Percentiles rank a stretch among this genome's conserved stretches.
Conservation (phyloP, 2,888 invertebrate species). For the Sesia apiformis region DNA sequence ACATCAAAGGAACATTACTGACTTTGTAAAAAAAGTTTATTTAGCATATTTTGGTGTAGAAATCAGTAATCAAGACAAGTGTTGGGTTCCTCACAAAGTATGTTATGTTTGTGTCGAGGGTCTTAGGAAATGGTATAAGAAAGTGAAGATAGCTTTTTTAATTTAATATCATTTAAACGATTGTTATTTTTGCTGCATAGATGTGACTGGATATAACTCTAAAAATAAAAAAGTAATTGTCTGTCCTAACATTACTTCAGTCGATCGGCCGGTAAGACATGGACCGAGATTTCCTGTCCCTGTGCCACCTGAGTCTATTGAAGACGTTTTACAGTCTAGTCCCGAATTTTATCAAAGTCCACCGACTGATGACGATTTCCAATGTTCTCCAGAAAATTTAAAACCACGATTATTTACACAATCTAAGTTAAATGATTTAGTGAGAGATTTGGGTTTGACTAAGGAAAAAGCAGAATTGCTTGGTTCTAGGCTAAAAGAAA, state of each 20-base stretch:
- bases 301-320: not conserved
- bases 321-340: not conserved
- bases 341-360: not conserved
- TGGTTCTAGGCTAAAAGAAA: not conserved
- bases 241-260: not conserved
- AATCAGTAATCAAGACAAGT: too few relatives aligned
- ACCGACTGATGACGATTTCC: not conserved
- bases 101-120: slow-evolving; percentile 2
- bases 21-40: too few relatives aligned
- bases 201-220: slow-evolving; percentile 1
- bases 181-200: slow-evolving; percentile 3
- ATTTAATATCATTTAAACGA: slow-evolving; percentile 1
- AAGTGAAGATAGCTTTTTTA: slow-evolving; percentile 1
- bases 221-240: slow-evolving; percentile 1
- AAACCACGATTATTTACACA: not conserved
- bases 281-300: not conserved
- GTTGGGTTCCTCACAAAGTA: too few relatives aligned
- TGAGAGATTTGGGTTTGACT: slow-evolving; percentile 1
- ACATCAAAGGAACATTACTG: too few relatives aligned
- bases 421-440: slow-evolving; percentile 1
- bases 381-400: slow-evolving; percentile 1
- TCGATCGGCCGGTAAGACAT: not conserved
- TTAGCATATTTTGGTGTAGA: too few relatives aligned
- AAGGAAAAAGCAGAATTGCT: slow-evolving; percentile 1
- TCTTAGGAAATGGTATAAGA: slow-evolving; percentile 2